phyloP scores from a whole-genome alignment of 2,888 invertebrate species.

The Heliconius ismenius region DNA sequence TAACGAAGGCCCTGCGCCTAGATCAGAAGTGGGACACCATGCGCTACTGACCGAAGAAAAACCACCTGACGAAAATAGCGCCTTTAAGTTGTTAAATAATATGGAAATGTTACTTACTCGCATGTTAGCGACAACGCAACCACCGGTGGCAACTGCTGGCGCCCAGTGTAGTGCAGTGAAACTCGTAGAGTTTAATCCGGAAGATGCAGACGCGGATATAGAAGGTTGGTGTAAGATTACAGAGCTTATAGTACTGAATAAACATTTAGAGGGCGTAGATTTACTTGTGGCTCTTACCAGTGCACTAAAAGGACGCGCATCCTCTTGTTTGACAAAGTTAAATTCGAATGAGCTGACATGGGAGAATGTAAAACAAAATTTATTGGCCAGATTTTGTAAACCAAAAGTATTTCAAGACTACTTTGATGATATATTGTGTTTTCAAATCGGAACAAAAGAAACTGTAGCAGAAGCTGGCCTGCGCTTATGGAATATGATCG shows the following conservation, averaged over 20 bases:
- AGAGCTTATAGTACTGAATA: conserved; percentile 38
- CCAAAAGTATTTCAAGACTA: conserved; percentile 46
- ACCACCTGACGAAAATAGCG: too few relatives aligned
- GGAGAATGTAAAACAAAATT: conserved; percentile 41
- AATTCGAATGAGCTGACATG: conserved; percentile 38
- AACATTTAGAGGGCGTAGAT: conserved; percentile 43
- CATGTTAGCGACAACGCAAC: too few relatives aligned
- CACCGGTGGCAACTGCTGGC: too few relatives aligned
- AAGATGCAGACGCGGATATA: conserved; percentile 43
- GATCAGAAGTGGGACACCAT: too few relatives aligned
- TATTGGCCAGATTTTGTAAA: conserved; percentile 46
- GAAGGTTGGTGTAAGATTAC: conserved; percentile 46
- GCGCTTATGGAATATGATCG: conserved; percentile 40
- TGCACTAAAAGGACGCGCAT: conserved; percentile 46
- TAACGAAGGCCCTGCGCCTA: too few relatives aligned
- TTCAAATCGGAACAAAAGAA: conserved; percentile 43
- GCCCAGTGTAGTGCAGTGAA: too few relatives aligned
- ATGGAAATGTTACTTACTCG: too few relatives aligned
- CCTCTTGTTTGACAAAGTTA: conserved; percentile 38
- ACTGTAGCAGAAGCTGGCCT: conserved; percentile 40
- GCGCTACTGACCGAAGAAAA: too few relatives aligned
- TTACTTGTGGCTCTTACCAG: conserved; percentile 45
- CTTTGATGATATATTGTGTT: conserved; percentile 45
- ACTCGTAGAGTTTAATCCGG: conserved; percentile 40
- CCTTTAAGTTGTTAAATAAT: too few relatives aligned